Percentiles rank a stretch among this genome's conserved stretches.
These are phyloP conservation scores for Potamilus streckersoni DNA, from an alignment of 1,140 invertebrate species.

Conservation along the genomic window DNA sequence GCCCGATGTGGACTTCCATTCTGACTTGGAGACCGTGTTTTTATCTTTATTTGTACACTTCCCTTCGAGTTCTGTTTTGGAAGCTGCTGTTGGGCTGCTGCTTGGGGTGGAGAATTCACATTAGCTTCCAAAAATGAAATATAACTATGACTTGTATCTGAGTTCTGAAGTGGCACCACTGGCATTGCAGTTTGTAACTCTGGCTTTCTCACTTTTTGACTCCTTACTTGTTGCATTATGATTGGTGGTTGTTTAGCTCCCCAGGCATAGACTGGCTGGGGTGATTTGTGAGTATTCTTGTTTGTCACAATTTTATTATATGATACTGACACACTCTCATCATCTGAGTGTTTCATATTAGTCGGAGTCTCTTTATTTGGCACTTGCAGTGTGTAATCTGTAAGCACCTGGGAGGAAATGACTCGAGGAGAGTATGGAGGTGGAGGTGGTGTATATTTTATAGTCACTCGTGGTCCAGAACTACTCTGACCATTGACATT, in stretches of 20 bases:
- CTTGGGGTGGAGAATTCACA: constrained; percentile 23
- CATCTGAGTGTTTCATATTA: constrained; percentile 6
- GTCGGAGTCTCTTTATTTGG: constrained; percentile 20
- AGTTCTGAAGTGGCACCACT: constrained; percentile 13
- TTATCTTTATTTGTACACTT: constrained; percentile 60
- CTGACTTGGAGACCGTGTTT: constrained; percentile 34
- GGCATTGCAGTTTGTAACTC: constrained; percentile 93
- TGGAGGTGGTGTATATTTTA: constrained; percentile 25
- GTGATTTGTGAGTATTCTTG: constrained; percentile 62
- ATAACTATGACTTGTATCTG: constrained; percentile 80
- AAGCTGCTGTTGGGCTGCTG: constrained; percentile 11
- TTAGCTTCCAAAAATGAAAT: constrained; percentile 84
- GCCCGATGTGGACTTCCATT: constrained; percentile 2
- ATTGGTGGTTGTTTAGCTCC: constrained; percentile 82
- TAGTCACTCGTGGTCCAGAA: constrained; percentile 27
- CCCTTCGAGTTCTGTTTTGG: constrained; percentile 12
- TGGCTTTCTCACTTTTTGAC: constrained; percentile 88
- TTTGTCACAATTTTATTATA: constrained; percentile 21
- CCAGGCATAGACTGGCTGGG: constrained; percentile 61
- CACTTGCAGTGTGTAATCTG: constrained; percentile 2
- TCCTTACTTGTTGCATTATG: constrained; percentile 96
- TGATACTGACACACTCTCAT: constrained; percentile 2
- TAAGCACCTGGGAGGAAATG: constrained; percentile 14
- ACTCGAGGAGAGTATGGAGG: constrained; percentile 16
- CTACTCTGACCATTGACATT: constrained; percentile 6